Evolutionary conservation across 2,797 vertebrate species (phyloP).

Genomic region (Anomalospiza imberbis): DNA sequence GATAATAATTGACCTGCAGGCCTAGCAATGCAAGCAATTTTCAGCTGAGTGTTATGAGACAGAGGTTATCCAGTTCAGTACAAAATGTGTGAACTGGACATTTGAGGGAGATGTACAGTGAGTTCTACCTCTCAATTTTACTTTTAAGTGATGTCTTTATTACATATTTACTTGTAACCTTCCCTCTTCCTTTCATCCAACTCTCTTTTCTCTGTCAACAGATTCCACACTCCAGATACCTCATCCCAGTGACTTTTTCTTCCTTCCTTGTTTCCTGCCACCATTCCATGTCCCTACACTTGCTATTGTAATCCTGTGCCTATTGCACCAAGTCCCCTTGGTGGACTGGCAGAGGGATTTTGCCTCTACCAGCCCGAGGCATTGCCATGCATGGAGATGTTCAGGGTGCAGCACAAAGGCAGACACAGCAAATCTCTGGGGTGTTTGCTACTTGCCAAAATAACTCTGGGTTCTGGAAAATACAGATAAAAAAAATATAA

Average conservation of each 20-base stretch:
- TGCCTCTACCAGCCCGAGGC: background rate
- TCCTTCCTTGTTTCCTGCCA: background rate
- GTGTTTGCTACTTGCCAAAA: background rate
- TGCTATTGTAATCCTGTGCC: background rate
- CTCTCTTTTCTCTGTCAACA: background rate
- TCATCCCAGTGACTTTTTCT: background rate
- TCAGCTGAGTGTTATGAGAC: background rate
- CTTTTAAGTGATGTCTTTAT: background rate
- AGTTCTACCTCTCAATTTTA: background rate
- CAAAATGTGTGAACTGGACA: background rate
- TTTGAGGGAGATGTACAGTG: background rate
- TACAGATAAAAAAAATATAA: background rate
- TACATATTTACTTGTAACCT: background rate
- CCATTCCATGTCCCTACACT: background rate
- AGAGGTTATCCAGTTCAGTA: background rate
- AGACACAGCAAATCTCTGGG: background rate
- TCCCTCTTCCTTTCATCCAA: background rate
- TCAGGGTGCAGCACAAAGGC: background rate
- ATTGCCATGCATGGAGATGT: background rate
- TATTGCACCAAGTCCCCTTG: accelerated
- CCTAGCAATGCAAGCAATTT: background rate
- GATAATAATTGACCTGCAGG: background rate
- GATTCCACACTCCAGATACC: background rate
- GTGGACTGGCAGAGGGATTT: background rate
- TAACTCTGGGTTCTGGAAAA: conserved; percentile 7